These are phyloP conservation scores for Typhlichthys subterraneus DNA, from an alignment of 2,797 vertebrate species.

Conservation along the genomic window DNA sequence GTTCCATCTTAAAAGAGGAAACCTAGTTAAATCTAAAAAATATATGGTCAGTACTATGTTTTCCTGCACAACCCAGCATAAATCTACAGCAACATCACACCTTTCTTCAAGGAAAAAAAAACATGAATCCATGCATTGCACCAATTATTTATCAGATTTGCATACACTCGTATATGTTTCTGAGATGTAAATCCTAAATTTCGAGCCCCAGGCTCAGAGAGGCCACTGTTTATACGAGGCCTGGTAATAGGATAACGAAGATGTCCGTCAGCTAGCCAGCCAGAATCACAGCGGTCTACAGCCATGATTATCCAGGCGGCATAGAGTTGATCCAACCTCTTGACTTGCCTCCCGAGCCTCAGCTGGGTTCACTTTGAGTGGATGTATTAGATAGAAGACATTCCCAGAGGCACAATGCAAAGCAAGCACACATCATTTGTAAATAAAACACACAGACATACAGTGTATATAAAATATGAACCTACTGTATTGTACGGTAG, in stretches of 20 bases:
- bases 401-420: constrained; percentile 65
- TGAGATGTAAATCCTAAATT: constrained; percentile 84
- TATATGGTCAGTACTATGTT: too few relatives aligned
- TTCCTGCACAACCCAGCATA: not conserved
- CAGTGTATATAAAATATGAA: not conserved
- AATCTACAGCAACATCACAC: not conserved
- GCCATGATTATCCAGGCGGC: constrained; percentile 83
- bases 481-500: not conserved
- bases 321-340: constrained; percentile 80
- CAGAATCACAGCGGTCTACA: constrained; percentile 82
- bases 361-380: constrained; percentile 71
- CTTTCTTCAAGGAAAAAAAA: not conserved
- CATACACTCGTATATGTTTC: constrained; percentile 81
- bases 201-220: constrained; percentile 78
- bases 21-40: too few relatives aligned
- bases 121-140: not conserved
- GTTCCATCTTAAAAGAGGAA: too few relatives aligned
- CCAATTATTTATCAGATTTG: constrained; percentile 36
- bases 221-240: constrained; percentile 81
- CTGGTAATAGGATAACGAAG: constrained; percentile 82
- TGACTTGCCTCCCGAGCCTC: constrained; percentile 81
- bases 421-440: not conserved
- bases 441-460: not conserved
- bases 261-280: constrained; percentile 88
- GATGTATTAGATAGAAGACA: constrained; percentile 81